Base-by-base conservation (phyloP, 2,797 vertebrate genomes). In the Hapalemur alaotrensis region DNA sequence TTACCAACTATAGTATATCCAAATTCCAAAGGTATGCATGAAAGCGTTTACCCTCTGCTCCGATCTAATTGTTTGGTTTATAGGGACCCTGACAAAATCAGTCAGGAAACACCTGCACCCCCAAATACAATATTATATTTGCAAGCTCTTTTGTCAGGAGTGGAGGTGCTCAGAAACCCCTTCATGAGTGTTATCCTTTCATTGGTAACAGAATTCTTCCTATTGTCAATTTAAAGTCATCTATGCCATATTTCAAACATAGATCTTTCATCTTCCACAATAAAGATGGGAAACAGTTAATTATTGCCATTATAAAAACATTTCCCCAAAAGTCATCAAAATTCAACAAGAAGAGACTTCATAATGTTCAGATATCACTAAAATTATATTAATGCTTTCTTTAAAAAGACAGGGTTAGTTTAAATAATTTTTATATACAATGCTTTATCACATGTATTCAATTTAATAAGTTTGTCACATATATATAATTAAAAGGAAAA, bases 1-100 rank as follows among this genome's bases (percentile, higher is more conserved):
- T 95, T 89, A 95, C 46, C 43, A 70, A 92, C 78, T 80, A 76
- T 23, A 79, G 50, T 54, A 35, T 30, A 72, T 20, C 3, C 22
- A 96, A 95, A 93, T 22, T 91, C 35, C 72, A 54, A 93, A 65
- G 7, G 4, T 69, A 30, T 76, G 6, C 54, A 80, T 38, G 46
- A 92, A 76, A 79, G 50, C 1, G 43, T 30, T 38, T 96, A 57
- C 50, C 22, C 18, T 84, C 50, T 84, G 11, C 4, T 81, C 35
- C 41, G 15, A 84, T 52, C 46, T 93, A 83, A 63, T 46, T 92
- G 2, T 85, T 87, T 95, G 22, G 6, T 95, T 96, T 93, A 93
- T 46, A 4, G 5, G 20, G 1, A 59, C 75, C 43, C 15, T 54
- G 54, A 80, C n/a, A 91, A 83, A 91, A 95, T 84, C 43, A 69